phyloP scores from a whole-genome alignment of 2,888 invertebrate genomes.

The Sarcophaga carnaria region DNA sequence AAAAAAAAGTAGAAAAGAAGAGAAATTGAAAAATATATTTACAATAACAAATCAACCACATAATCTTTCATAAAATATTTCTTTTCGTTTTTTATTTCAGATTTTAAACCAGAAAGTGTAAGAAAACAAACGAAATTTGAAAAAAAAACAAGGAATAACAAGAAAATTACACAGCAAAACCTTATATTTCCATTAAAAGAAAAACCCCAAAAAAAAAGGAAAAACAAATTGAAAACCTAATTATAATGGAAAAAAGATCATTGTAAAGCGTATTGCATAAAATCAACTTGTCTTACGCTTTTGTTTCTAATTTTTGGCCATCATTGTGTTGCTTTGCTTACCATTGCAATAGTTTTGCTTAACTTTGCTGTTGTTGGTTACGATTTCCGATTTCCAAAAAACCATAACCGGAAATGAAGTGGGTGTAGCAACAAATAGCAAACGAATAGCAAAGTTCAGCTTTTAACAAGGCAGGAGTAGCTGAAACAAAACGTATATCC shows the following conservation, averaged over 20 bases:
- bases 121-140: not conserved
- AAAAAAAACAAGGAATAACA: not conserved
- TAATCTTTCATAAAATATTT: constrained; percentile 11
- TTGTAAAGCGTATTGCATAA: not conserved
- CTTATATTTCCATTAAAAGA: constrained; percentile 6
- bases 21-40: not conserved
- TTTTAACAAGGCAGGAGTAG: not conserved
- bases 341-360: constrained; percentile 28
- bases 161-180: not conserved
- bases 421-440: constrained; percentile 8
- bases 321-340: not conserved
- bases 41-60: not conserved
- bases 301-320: not conserved
- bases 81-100: not conserved
- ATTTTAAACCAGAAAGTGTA: not conserved
- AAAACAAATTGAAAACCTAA: constrained; percentile 9
- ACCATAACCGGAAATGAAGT: constrained; percentile 28
- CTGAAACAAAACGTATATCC: constrained; percentile 28
- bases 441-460: constrained; percentile 29
- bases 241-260: constrained; percentile 1
- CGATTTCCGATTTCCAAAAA: not conserved
- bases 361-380: not conserved
- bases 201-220: not conserved
- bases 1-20: not conserved
- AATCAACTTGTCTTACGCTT: not conserved